Base-by-base conservation (phyloP, 2,888 invertebrate genomes). In the Hartigia nigra region DNA sequence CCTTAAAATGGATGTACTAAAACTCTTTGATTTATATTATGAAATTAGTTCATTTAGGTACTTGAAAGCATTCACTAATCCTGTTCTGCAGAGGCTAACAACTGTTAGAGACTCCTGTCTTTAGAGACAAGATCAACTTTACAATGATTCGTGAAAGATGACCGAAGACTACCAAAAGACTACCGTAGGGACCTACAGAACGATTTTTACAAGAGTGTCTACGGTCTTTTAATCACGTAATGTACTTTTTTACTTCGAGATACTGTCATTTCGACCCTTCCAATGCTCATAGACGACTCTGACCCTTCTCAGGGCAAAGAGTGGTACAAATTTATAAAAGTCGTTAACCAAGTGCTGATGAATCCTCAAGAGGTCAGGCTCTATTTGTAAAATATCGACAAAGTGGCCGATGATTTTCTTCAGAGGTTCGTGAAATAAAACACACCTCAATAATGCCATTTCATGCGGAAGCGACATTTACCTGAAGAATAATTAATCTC, bases 281-380 rank as follows among this genome's bases (percentile, higher is more conserved):
- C 74, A 55, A 23, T 23, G 23, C 23, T 9, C 23, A 55, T 23
- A 9, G 23, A 23, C 23, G 9, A 23, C 2, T 55, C 14, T 23
- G 23, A 55, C 55, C 55, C 23, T 23, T 23, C 86, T 86, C 31
- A 79, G 90, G 94, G 69, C 11, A 92, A 93, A 77, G 93, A 93
- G 81, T 94, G 94, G 94, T 92, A 93, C 83, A 89, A 92, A 75
- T 87, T 93, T 23, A 87, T 94, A 77, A 91, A 92, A 37, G 92
- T 92, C n/a, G 92, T 93, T 1, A 93, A 94, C 84, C 93, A 92
- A 80, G 92, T 93, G 81, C 91, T 94, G 90, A 92, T 94, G 93
- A 90, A 93, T 81, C 94, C 94, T 0, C 90, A 91, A 81, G 85
- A 86, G 4, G 84, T 85, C 0, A 84, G 86, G 76, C 84, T 86